Evolutionary conservation across 2,113 vertebrate species (phyloP), one percentile per base, ranked within the genome.

Genomic region (Trachemys scripta): DNA sequence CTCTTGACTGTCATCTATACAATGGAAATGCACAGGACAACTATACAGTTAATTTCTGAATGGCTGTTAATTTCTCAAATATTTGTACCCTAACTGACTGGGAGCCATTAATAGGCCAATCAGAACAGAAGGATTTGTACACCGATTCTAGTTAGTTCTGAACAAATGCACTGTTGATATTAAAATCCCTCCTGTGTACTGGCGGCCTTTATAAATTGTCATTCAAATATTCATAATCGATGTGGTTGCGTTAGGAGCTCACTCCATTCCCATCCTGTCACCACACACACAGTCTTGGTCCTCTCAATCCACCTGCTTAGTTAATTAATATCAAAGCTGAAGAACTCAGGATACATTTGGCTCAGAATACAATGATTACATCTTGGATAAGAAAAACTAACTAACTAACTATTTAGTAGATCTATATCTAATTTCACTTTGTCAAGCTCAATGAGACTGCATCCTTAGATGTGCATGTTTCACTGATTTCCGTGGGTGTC

Each of bases 281-380:
- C 0, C 16, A 4, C 2, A 3, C 0, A 2, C 0, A 54, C 53
- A 54, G 6, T 20, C 38, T 53, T 87, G 51, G 17, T 53, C 35
- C n/a, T 90, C 80, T 47, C 85, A 86, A 10, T 24, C 59, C 13
- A 19, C 8, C 24, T 62, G 27, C 29, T 83, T 12, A 45, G 45
- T 27, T 38, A 53, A 51, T 45, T 54, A 62, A n/a, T 11, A 45
- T 6, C 5, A 88, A 84, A 47, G 25, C 11, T 12, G 6, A 78
- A 78, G 24, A 29, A 78, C 75, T 78, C 75, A 78, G 25, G 12
- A 8, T 47, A 47, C 6, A 47, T 78, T 47, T 78, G 11, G 13
- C 11, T 16, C 22, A 27, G 42, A 25, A 47, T 13, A 47, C 42
- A 27, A 78, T 47, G 38, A 78, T 29, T 72, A 38, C 19, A 72